Percentiles rank a stretch among this genome's conserved stretches.
phyloP scores from a whole-genome alignment of 2,888 invertebrate genomes.

The Entomobrya proxima region DNA sequence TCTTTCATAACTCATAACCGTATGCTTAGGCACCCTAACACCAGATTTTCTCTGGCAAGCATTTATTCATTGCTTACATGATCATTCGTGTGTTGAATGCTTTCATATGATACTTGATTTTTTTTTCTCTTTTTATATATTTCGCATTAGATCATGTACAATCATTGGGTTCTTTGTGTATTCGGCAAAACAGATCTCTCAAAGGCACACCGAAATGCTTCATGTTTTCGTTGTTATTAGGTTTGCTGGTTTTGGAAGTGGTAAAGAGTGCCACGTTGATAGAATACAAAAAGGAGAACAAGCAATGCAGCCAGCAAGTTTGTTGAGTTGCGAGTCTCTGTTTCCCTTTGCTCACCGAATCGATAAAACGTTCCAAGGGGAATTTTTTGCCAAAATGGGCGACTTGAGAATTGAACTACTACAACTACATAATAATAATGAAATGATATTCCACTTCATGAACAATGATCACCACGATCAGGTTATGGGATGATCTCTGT shows the following conservation, averaged over 20 bases:
- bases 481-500: background rate
- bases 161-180: background rate
- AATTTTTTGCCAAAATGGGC: slow-evolving; percentile 64
- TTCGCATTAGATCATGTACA: background rate
- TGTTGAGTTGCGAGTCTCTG: too few relatives aligned
- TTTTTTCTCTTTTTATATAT: background rate
- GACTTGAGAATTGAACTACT: slow-evolving; percentile 60
- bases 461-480: background rate
- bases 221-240: background rate
- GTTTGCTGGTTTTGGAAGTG: background rate
- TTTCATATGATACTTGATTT: background rate
- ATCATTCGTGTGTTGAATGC: background rate
- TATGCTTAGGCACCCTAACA: background rate
- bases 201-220: too few relatives aligned
- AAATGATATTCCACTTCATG: slow-evolving; percentile 37
- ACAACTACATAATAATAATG: slow-evolving; percentile 51
- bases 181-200: background rate
- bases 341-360: slow-evolving; percentile 56
- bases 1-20: background rate
- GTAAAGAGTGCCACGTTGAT: slow-evolving; percentile 47
- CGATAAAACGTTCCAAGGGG: slow-evolving; percentile 66
- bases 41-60: background rate
- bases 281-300: slow-evolving; percentile 47
- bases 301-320: slow-evolving; percentile 15
- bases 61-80: background rate